phyloP scores from a whole-genome alignment of 35 echinoderm and acorn worm species.

The Apostichopus japonicus region DNA sequence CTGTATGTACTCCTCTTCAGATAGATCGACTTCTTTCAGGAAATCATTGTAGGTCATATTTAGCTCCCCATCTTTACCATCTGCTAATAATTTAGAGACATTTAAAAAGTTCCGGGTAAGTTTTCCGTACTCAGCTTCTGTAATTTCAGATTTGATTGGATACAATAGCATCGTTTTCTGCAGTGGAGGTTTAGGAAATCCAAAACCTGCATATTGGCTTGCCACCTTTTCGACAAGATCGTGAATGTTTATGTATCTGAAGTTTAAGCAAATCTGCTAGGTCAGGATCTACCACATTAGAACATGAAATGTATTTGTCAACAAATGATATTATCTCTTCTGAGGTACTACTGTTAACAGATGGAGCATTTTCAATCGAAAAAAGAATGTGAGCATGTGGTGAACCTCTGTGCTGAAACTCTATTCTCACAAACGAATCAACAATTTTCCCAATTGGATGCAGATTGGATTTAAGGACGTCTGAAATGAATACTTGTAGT shows the following conservation, averaged over 20 bases:
- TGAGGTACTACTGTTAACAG: conserved; percentile 1
- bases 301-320: conserved; percentile 65
- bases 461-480: conserved; percentile 39
- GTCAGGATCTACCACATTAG: not conserved
- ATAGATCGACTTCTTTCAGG: not conserved
- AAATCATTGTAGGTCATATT: not conserved
- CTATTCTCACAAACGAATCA: conserved; percentile 13
- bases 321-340: conserved; percentile 54
- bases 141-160: not conserved
- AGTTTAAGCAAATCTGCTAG: not conserved
- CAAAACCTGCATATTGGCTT: conserved; percentile 70
- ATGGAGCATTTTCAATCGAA: conserved; percentile 69
- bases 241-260: conserved; percentile 66
- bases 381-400: conserved; percentile 66
- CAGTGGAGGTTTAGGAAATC: conserved; percentile 70
- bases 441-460: conserved; percentile 50
- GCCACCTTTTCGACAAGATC: conserved; percentile 36
- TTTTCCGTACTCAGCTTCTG: not conserved
- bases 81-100: not conserved
- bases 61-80: not conserved
- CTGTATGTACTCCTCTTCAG: conserved; percentile 54
- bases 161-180: conserved; percentile 52
- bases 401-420: conserved; percentile 38
- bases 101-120: not conserved
- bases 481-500: conserved; percentile 1